These are phyloP conservation scores for Dermochelys coriacea DNA, from an alignment of 2,797 vertebrate species.

Conservation along the genomic window DNA sequence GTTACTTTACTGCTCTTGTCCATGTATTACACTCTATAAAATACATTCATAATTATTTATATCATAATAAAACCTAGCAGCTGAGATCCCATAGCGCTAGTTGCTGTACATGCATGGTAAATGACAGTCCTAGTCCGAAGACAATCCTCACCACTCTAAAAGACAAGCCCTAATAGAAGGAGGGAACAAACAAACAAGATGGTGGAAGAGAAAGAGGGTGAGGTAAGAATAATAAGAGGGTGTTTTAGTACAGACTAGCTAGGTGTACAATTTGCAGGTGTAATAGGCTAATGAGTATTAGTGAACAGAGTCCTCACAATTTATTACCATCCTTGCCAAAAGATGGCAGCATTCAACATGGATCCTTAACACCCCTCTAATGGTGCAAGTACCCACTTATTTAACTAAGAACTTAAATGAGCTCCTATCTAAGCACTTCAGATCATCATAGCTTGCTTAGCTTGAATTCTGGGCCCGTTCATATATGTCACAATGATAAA, in stretches of 20 bases:
- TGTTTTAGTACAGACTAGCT: not conserved
- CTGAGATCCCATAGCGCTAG: not conserved
- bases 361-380: too few species aligned
- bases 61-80: not conserved
- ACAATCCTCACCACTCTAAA: rapidly evolving
- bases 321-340: not conserved
- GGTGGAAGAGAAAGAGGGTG: not conserved
- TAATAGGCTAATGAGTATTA: not conserved
- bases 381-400: not conserved
- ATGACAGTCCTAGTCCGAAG: not conserved
- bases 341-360: not conserved
- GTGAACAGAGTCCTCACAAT: not conserved
- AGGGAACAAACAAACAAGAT: not conserved
- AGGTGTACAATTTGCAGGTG: not conserved
- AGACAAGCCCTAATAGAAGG: not conserved
- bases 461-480: not conserved
- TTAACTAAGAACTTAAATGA: not conserved
- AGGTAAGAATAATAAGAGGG: not conserved
- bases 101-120: not conserved
- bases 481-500: not conserved
- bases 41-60: not conserved
- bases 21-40: not conserved
- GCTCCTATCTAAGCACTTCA: not conserved
- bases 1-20: not conserved
- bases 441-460: not conserved